Base-by-base conservation (phyloP, 2,797 vertebrate genomes). In the Gorsachius magnificus region DNA sequence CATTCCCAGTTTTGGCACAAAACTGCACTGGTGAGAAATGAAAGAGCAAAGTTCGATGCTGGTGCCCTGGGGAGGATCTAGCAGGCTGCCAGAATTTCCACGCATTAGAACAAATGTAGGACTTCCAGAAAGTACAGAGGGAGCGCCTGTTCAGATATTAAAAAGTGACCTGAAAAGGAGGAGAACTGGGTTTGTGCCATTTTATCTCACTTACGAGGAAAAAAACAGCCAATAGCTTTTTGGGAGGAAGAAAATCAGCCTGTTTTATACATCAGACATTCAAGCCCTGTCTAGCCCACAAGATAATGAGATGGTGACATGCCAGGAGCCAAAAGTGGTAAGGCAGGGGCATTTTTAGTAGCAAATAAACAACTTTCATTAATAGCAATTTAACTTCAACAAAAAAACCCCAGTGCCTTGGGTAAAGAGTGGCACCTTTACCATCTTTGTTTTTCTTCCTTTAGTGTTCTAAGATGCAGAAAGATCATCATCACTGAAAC, bases 121-220 rank as follows among this genome's bases (percentile, higher is more conserved):
- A 69, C 77, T 93, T 79, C 43, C 87, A 94, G 61, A 58, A 78
- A 61, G 35, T 13, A 66, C 65, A 61, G 72, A 58, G 28, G 63
- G 58, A 91, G 8, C 2, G 1, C 17, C 4, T 69, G 63, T 61
- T 77, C 83, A 95, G 91, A 64, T 71, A 57, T 61, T 81, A 57
- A 83, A 77, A 77, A 79, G 58, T 58, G 51, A 91, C 87, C 46
- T 63, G 80, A 66, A 94, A 88, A 79, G 65, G 41, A 33, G 72
- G 5, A 83, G 46, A 82, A 79, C 54, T 70, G 85, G 63, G 65
- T 35, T 68, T 1, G 0, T 88, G 77, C 77, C 89, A 79, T 53
- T 93, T 88, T 48, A 66, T 48, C 66, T 56, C 0, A 0, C 25
- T 56, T 45, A 20, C n/a, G 6, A 29, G 11, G 6, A 61, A 9